Evolutionary conservation across 2,888 invertebrate genomes (phyloP).

Genomic region (Conchocele bisecta): DNA sequence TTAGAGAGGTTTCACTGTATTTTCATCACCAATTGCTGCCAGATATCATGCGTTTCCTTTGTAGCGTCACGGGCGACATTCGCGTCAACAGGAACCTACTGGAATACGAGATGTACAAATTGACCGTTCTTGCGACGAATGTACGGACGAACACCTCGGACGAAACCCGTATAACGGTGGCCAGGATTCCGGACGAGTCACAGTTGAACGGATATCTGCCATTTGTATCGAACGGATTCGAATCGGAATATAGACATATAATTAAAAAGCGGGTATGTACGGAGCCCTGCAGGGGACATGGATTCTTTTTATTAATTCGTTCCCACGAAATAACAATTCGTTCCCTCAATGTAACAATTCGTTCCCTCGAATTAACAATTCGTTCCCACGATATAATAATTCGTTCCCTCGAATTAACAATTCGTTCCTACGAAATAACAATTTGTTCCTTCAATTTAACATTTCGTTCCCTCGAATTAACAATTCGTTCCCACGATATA

Average conservation of each 20-base stretch:
- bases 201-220: conserved; percentile 8
- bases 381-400: too few relatives aligned
- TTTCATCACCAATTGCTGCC: background rate
- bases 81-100: background rate
- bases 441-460: too few relatives aligned
- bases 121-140: conserved; percentile 30
- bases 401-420: too few relatives aligned
- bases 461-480: too few relatives aligned
- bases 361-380: too few relatives aligned
- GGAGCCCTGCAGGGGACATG: too few relatives aligned
- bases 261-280: background rate
- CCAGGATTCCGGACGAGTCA: background rate
- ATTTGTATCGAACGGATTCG: conserved; percentile 19
- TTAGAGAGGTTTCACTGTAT: too few relatives aligned
- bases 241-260: conserved; percentile 1
- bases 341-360: too few relatives aligned
- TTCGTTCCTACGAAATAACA: too few relatives aligned
- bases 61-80: conserved; percentile 36
- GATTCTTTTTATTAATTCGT: too few relatives aligned
- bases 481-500: too few relatives aligned
- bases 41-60: conserved; percentile 3
- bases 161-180: conserved; percentile 28
- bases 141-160: background rate
- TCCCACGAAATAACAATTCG: too few relatives aligned
- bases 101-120: conserved; percentile 22